A percentile compares a stretch with the other conserved stretches of the same genome.
phyloP scores from a whole-genome alignment of 2,113 vertebrate genomes.

The Perca flavescens region DNA sequence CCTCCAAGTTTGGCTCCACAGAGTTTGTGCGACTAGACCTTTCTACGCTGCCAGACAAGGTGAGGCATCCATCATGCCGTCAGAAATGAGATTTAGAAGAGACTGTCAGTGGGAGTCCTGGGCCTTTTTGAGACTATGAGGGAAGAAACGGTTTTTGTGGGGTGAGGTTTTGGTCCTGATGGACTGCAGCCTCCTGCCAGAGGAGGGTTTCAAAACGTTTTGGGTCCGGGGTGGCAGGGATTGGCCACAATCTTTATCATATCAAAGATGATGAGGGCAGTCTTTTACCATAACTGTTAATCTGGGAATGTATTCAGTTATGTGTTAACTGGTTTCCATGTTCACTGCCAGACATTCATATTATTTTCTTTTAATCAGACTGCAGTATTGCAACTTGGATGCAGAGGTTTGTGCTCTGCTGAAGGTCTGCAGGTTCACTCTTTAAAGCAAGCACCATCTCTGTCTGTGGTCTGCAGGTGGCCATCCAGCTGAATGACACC shows the following conservation, averaged over 20 bases:
- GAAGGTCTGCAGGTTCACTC: background rate
- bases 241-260: background rate
- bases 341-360: background rate
- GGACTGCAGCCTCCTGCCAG: no score
- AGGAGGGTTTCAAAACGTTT: no score
- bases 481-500: conserved; percentile 95
- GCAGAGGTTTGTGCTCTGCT: background rate
- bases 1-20: conserved; percentile 91
- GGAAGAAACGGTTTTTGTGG: no score
- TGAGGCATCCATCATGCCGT: conserved; percentile 32
- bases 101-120: no score
- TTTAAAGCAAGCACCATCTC: background rate
- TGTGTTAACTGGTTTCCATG: background rate
- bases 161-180: no score
- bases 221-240: no score
- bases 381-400: background rate
- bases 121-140: no score
- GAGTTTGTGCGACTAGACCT: conserved; percentile 90
- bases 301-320: background rate
- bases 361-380: background rate
- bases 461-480: conserved; percentile 84
- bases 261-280: background rate
- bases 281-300: background rate
- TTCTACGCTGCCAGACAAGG: conserved; percentile 89
- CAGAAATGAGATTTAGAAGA: no score